Evolutionary conservation across 2,888 invertebrate species (phyloP).

Genomic region (Corythucha ciliata): DNA sequence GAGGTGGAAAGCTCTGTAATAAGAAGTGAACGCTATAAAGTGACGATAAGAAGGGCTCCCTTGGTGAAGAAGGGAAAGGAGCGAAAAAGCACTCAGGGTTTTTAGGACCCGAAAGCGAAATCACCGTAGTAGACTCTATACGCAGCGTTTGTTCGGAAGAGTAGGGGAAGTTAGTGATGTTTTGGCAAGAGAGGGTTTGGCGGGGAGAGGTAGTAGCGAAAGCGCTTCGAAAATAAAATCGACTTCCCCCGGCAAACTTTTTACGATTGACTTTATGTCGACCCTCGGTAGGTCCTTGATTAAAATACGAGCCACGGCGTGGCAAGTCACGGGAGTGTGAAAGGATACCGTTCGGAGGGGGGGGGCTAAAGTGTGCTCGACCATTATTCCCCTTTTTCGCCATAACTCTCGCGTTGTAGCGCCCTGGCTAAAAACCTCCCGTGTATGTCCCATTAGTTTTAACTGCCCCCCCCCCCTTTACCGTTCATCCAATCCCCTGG

Average conservation of each 20-base stretch:
- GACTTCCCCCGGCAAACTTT: slow-evolving; percentile 18
- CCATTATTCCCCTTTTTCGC: slow-evolving; percentile 26
- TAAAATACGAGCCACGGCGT: slow-evolving; percentile 28
- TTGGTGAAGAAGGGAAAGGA: too few relatives aligned
- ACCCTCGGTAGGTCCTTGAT: slow-evolving; percentile 18
- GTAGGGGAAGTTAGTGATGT: too few relatives aligned
- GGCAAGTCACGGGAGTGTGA: too few relatives aligned
- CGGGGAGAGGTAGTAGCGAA: too few relatives aligned
- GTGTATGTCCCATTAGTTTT: slow-evolving; percentile 28
- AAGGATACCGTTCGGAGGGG: neutral
- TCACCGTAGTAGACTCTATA: too few relatives aligned
- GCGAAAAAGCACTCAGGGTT: too few relatives aligned
- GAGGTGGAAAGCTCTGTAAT: too few relatives aligned
- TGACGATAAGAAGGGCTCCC: too few relatives aligned
- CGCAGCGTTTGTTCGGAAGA: too few relatives aligned
- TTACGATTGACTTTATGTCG: slow-evolving; percentile 23
- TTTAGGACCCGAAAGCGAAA: too few relatives aligned
- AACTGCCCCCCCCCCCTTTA: slow-evolving; percentile 22
- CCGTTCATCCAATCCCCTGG: neutral
- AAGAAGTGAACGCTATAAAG: too few relatives aligned
- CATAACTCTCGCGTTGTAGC: slow-evolving; percentile 24
- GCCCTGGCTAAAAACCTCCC: slow-evolving; percentile 22
- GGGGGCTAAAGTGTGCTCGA: slow-evolving; percentile 25
- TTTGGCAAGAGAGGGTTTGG: too few relatives aligned
- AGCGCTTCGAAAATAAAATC: slow-evolving; percentile 24